Evolutionary conservation across 1,140 invertebrate genomes (phyloP).

Genomic region (Triops cancriformis): DNA sequence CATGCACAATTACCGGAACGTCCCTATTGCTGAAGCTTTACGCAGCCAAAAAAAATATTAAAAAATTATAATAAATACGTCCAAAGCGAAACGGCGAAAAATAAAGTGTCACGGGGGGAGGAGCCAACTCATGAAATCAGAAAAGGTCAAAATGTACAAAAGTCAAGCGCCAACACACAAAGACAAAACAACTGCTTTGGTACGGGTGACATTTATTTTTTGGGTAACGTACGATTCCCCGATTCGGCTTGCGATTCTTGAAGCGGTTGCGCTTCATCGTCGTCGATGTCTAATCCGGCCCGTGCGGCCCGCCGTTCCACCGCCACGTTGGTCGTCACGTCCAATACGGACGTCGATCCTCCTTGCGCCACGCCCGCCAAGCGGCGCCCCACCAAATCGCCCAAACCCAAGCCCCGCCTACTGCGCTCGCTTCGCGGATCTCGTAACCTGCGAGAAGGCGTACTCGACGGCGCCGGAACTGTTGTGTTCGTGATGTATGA

Average conservation of each 20-base stretch:
- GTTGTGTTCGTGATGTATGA: background rate
- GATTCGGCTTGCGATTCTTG: slow-evolving; percentile 17
- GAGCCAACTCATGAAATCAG: background rate
- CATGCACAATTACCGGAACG: no score
- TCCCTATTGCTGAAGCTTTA: no score
- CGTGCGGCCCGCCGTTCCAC: slow-evolving; percentile 38
- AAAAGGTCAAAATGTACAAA: background rate
- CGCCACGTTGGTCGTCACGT: slow-evolving; percentile 19
- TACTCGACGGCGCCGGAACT: background rate
- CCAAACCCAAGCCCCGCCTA: slow-evolving; percentile 15
- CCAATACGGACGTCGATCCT: slow-evolving; percentile 30
- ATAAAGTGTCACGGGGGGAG: slow-evolving; percentile 5
- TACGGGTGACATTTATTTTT: slow-evolving; percentile 3
- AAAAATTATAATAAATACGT: background rate
- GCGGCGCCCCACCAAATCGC: slow-evolving; percentile 46
- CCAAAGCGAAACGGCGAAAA: background rate
- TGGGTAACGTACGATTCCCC: slow-evolving; percentile 25
- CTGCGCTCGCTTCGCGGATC: background rate
- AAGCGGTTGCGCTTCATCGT: slow-evolving; percentile 23
- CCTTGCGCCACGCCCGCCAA: slow-evolving; percentile 47
- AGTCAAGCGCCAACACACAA: background rate
- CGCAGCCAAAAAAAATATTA: background rate
- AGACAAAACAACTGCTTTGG: background rate
- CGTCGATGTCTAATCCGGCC: background rate
- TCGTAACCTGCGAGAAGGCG: background rate